phyloP scores from a whole-genome alignment of 2,888 invertebrate genomes.

The Zygothrica quintamaculata region DNA sequence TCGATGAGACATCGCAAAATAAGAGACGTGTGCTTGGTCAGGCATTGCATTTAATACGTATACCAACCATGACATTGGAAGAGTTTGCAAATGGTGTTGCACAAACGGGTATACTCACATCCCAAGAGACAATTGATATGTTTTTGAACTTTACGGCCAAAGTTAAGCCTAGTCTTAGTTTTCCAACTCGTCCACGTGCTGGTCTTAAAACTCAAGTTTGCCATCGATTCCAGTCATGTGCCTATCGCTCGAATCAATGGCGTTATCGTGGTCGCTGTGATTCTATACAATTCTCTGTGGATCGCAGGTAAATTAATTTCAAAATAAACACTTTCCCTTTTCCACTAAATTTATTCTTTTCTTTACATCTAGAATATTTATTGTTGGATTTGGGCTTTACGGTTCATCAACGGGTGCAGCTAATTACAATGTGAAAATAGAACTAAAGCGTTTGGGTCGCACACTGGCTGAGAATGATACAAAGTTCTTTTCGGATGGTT shows the following conservation, averaged over 20 bases:
- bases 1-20: constrained; percentile 92
- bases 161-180: constrained; percentile 92
- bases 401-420: constrained; percentile 98
- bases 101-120: constrained; percentile 95
- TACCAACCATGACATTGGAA: constrained; percentile 97
- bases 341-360: neutral
- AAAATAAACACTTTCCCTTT: neutral
- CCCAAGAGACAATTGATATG: constrained; percentile 97
- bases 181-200: constrained; percentile 92
- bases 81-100: constrained; percentile 98
- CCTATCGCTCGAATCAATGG: constrained; percentile 98
- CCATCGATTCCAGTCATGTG: constrained; percentile 97
- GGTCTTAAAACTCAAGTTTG: constrained; percentile 97
- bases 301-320: constrained; percentile 86
- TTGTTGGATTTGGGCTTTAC: constrained; percentile 97
- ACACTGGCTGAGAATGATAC: constrained; percentile 96
- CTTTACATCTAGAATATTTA: constrained; percentile 89
- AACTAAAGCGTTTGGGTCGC: constrained; percentile 94
- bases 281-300: constrained; percentile 98
- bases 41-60: constrained; percentile 94
- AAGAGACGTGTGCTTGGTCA: constrained; percentile 90
- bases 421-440: constrained; percentile 97
- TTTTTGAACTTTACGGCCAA: constrained; percentile 97
- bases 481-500: constrained; percentile 98
- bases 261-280: constrained; percentile 98